Percentiles rank a stretch among this genome's conserved stretches.
These are phyloP conservation scores for Trichogramma evanescens DNA, from an alignment of 2,888 invertebrate genomes.

Conservation along the genomic window DNA sequence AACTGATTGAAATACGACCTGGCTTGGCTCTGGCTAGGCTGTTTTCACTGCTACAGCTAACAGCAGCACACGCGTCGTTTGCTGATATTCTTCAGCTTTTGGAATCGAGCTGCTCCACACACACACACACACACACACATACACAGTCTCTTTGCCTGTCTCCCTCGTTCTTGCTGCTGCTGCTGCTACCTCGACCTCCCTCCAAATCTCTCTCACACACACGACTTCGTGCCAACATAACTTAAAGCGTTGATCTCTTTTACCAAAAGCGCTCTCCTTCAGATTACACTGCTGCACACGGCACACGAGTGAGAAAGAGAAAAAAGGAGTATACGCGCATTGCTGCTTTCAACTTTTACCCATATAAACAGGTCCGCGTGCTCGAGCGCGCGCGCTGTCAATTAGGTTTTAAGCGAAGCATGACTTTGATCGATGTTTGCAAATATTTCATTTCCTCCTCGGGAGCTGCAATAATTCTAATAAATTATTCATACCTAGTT, in stretches of 20 bases:
- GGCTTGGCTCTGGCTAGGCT: conserved; percentile 4
- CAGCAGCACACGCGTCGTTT: not conserved
- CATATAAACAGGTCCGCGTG: no score
- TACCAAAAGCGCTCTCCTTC: conserved; percentile 19
- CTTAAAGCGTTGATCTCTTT: conserved; percentile 22
- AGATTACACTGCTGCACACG: conserved; percentile 9
- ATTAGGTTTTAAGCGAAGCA: no score
- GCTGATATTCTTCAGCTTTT: not conserved
- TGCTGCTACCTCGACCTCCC: not conserved
- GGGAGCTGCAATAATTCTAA: no score
- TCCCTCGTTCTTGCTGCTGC: not conserved
- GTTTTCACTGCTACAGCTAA: not conserved
- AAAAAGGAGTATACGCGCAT: not conserved
- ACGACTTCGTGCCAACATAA: conserved; percentile 1
- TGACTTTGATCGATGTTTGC: no score
- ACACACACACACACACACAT: no score
- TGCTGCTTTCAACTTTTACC: not conserved
- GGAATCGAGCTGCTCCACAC: conserved; percentile 1
- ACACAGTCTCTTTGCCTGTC: not conserved
- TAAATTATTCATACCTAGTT: no score
- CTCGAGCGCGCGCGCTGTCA: no score
- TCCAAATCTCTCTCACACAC: not conserved
- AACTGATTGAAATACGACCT: conserved; percentile 46
- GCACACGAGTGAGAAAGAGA: no score
- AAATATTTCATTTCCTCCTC: no score